Evolutionary conservation across 2,797 vertebrate species (phyloP).

Genomic region (Apogon hyalosoma): DNA sequence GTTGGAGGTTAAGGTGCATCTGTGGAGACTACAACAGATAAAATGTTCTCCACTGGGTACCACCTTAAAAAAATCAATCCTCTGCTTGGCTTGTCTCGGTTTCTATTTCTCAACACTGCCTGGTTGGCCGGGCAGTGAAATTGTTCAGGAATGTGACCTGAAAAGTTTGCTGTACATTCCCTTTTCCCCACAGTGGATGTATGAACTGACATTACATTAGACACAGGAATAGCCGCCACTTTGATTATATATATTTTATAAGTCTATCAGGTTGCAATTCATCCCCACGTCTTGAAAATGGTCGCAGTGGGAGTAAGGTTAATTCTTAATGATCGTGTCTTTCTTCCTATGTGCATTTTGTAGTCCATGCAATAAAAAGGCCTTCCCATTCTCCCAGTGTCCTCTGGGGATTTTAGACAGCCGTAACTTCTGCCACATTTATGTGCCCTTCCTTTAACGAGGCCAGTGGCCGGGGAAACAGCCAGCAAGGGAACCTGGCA

Average conservation of each 20-base stretch:
- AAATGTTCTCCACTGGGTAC: conserved; percentile 47
- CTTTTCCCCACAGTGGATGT: conserved; percentile 24
- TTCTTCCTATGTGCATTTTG: conserved; percentile 36
- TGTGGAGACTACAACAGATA: conserved; percentile 58
- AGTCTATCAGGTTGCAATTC: conserved; percentile 30
- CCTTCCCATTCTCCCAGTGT: conserved; percentile 23
- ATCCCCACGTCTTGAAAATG: conserved; percentile 40
- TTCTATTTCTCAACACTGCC: conserved; percentile 26
- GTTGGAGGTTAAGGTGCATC: conserved; percentile 66
- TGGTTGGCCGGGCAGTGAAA: conserved; percentile 37
- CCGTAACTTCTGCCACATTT: conserved; percentile 67
- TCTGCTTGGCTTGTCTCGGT: conserved; percentile 42
- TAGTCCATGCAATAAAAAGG: conserved; percentile 34
- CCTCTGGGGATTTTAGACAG: conserved; percentile 51
- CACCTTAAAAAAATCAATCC: conserved; percentile 60
- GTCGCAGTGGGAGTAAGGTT: conserved; percentile 54
- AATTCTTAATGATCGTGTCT: conserved; percentile 60
- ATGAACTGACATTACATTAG: conserved; percentile 16
- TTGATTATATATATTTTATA: conserved; percentile 46
- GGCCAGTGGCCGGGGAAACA: conserved; percentile 58
- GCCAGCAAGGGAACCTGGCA: conserved; percentile 34
- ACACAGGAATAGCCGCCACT: conserved; percentile 31
- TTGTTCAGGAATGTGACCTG: conserved; percentile 5
- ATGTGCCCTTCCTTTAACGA: conserved; percentile 69
- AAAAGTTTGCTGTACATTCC: conserved; percentile 38